These are phyloP conservation scores for Drosophila nigricruria DNA, from an alignment of 2,888 invertebrate genomes.

Conservation along the genomic window DNA sequence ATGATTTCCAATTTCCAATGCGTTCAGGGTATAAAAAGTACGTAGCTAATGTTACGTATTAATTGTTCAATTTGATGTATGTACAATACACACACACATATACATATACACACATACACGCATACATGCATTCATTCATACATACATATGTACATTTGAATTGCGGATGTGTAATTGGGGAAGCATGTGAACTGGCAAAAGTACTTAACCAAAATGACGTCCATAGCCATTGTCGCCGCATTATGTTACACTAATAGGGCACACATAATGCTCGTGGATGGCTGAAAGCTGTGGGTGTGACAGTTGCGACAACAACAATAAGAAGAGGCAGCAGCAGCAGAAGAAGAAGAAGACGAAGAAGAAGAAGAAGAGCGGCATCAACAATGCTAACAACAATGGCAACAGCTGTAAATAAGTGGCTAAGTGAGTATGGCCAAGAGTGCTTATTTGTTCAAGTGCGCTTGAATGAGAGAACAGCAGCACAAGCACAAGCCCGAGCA, in stretches of 20 bases:
- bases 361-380: slow-evolving; percentile 17
- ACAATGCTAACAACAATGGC: slow-evolving; percentile 56
- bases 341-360: background rate
- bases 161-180: slow-evolving; percentile 23
- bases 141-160: background rate
- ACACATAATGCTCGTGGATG: slow-evolving; percentile 32
- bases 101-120: background rate
- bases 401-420: slow-evolving; percentile 65
- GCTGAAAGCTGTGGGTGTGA: slow-evolving; percentile 46
- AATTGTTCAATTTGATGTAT: slow-evolving; percentile 16
- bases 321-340: background rate
- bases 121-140: background rate
- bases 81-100: background rate
- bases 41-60: slow-evolving; percentile 6
- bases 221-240: slow-evolving; percentile 45
- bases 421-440: slow-evolving; percentile 69
- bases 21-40: background rate
- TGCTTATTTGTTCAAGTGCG: slow-evolving; percentile 69
- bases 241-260: slow-evolving; percentile 58
- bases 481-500: slow-evolving; percentile 16
- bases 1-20: background rate
- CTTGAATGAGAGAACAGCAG: slow-evolving; percentile 64
- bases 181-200: slow-evolving; percentile 25
- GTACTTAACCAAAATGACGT: slow-evolving; percentile 35
- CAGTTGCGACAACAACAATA: slow-evolving; percentile 34